Conservation (phyloP, 2,888 invertebrate species). For the Synergus umbraculus region DNA sequence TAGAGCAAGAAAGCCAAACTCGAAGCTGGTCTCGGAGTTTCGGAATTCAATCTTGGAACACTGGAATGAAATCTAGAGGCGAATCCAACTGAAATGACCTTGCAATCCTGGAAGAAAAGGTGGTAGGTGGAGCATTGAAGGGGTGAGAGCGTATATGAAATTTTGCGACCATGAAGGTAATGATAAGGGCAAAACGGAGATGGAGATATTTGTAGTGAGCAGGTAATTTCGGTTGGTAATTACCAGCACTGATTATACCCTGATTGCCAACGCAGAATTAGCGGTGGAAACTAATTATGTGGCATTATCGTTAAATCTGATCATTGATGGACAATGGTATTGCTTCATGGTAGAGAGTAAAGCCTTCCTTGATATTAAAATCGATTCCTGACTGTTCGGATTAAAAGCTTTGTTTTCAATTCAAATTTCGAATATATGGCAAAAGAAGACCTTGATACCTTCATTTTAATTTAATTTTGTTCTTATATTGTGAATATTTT, state of each 20-base stretch:
- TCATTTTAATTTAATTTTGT: no score
- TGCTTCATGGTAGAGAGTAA: neutral
- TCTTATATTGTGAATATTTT: no score
- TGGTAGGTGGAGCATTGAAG: conserved; percentile 15
- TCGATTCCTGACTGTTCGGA: conserved; percentile 3
- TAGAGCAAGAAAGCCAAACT: conserved; percentile 28
- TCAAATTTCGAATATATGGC: neutral
- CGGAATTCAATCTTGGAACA: conserved; percentile 22
- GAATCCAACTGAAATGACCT: conserved; percentile 29
- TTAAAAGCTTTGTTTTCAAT: neutral
- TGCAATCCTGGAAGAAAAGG: conserved; percentile 16
- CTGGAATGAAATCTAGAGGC: conserved; percentile 16
- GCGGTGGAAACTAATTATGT: conserved; percentile 71
- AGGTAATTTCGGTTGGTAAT: conserved; percentile 71
- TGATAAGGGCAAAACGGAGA: conserved; percentile 53
- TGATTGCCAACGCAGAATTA: conserved; percentile 72
- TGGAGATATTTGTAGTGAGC: conserved; percentile 62
- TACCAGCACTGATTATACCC: conserved; percentile 68
- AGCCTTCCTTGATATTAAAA: neutral
- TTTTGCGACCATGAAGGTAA: conserved; percentile 38
- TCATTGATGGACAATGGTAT: conserved; percentile 65
- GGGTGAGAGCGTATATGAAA: neutral
- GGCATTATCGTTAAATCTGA: conserved; percentile 72
- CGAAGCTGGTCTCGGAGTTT: neutral
- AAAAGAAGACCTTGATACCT: no score